Percentiles rank a stretch among this genome's conserved stretches.
phyloP scores from a whole-genome alignment of 2,113 vertebrate species.

The Gymnogyps californianus region DNA sequence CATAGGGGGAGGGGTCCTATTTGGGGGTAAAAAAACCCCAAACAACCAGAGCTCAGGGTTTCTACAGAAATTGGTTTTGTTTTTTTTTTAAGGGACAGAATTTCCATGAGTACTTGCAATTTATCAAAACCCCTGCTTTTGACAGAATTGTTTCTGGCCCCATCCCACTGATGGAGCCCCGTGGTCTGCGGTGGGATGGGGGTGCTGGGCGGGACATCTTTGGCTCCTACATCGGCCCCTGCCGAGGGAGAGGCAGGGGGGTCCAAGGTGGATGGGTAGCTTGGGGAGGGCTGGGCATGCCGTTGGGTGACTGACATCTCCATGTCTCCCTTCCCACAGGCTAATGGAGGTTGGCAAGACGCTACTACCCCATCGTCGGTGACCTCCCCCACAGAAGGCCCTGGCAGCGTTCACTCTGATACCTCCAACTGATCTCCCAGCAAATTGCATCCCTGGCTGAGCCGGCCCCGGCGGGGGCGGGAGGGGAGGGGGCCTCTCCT shows the following conservation, averaged over 20 bases:
- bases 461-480: conserved; percentile 65
- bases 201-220: background rate
- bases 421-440: conserved; percentile 97
- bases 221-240: background rate
- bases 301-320: background rate
- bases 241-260: rapidly evolving
- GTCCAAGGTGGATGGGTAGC: background rate
- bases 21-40: background rate
- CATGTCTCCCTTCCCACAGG: conserved; percentile 74
- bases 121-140: background rate
- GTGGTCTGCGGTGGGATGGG: background rate
- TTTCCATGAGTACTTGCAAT: background rate
- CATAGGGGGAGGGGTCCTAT: background rate
- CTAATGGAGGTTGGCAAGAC: conserved; percentile 99
- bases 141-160: background rate
- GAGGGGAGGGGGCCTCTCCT: conserved; percentile 74
- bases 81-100: background rate
- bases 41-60: background rate
- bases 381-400: conserved; percentile 99
- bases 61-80: background rate
- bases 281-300: background rate
- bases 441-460: conserved; percentile 78
- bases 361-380: conserved; percentile 97
- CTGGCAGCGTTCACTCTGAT: conserved; percentile 98
- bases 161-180: background rate